These are phyloP conservation scores for Drosophila mojavensis DNA, from an alignment of 1,140 invertebrate species.

Conservation along the genomic window DNA sequence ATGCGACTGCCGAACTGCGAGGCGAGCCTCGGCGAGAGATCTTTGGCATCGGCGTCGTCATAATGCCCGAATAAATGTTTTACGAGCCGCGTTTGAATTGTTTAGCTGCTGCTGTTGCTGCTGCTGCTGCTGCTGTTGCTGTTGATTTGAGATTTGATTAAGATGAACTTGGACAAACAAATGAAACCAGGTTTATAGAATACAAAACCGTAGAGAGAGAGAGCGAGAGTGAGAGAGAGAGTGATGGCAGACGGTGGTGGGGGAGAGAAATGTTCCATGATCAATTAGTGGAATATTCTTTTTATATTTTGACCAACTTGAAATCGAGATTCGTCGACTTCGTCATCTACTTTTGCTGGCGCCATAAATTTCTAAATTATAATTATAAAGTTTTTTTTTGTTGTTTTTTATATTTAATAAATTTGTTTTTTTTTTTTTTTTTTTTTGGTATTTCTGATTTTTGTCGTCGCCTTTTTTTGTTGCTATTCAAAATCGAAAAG, in stretches of 20 bases:
- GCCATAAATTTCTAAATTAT: conserved; percentile 75
- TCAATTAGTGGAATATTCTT: conserved; percentile 63
- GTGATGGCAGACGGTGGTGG: too few species aligned
- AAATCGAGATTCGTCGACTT: conserved; percentile 5
- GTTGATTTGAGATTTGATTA: conserved; percentile 58
- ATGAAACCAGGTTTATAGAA: conserved; percentile 65
- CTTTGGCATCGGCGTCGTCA: conserved; percentile 61
- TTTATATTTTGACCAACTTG: conserved; percentile 15
- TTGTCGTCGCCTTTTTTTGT: conserved; percentile 31
- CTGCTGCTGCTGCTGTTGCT: background rate
- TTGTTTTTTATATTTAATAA: conserved; percentile 36
- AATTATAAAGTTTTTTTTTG: conserved; percentile 53
- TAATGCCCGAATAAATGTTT: conserved; percentile 63
- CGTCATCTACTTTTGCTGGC: conserved; percentile 32
- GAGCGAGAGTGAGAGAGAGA: conserved; percentile 6
- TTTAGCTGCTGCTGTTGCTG: conserved; percentile 39
- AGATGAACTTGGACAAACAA: conserved; percentile 50
- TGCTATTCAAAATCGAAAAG: conserved; percentile 46
- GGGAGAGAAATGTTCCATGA: conserved; percentile 33
- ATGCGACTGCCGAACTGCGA: conserved; percentile 53
- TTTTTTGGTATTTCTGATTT: conserved; percentile 30
- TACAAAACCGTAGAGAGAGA: too few species aligned
- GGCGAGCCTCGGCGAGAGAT: conserved; percentile 40
- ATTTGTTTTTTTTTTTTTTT: background rate
- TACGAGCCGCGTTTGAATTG: conserved; percentile 54